These are phyloP conservation scores for Tanytarsus gracilentus DNA, from an alignment of 2,888 invertebrate genomes.

Conservation along the genomic window DNA sequence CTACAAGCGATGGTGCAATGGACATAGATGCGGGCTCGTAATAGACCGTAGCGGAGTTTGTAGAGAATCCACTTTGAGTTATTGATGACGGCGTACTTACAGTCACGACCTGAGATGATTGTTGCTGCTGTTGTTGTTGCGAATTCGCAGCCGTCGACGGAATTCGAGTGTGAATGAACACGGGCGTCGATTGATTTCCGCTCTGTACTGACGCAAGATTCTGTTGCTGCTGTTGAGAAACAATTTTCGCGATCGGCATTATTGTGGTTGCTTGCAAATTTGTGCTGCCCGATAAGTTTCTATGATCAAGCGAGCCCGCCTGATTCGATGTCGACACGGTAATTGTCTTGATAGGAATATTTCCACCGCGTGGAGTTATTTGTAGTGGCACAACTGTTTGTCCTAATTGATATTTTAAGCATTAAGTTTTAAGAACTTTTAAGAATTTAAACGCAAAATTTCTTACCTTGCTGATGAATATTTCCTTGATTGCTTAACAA, in stretches of 20 bases:
- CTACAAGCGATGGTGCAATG: neutral
- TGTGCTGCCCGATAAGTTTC: neutral
- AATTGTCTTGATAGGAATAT: slow-evolving; percentile 24
- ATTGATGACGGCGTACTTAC: slow-evolving; percentile 32
- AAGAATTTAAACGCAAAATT: neutral
- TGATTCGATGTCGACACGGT: slow-evolving; percentile 19
- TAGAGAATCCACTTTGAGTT: slow-evolving; percentile 33
- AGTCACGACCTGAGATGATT: slow-evolving; percentile 31
- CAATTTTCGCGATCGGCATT: slow-evolving; percentile 41
- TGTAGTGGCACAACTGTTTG: slow-evolving; percentile 41
- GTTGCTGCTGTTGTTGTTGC: slow-evolving; percentile 32
- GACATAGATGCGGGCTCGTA: slow-evolving; percentile 35
- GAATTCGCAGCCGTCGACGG: no score
- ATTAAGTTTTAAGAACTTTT: neutral
- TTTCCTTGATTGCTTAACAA: neutral
- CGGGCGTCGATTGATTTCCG: slow-evolving; percentile 33
- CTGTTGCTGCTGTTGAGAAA: slow-evolving; percentile 35
- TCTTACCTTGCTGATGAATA: slow-evolving; percentile 20
- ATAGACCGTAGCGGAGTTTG: slow-evolving; percentile 40
- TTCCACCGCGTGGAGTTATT: slow-evolving; percentile 36
- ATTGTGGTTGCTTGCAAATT: slow-evolving; percentile 32
- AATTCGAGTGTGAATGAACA: slow-evolving; percentile 37
- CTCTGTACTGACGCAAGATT: slow-evolving; percentile 28
- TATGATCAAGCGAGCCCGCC: neutral
- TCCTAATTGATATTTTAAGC: no score